Evolutionary conservation across 2,113 vertebrate genomes (phyloP), one percentile per base, ranked within the genome.

Genomic region (Brachirus orientalis): DNA sequence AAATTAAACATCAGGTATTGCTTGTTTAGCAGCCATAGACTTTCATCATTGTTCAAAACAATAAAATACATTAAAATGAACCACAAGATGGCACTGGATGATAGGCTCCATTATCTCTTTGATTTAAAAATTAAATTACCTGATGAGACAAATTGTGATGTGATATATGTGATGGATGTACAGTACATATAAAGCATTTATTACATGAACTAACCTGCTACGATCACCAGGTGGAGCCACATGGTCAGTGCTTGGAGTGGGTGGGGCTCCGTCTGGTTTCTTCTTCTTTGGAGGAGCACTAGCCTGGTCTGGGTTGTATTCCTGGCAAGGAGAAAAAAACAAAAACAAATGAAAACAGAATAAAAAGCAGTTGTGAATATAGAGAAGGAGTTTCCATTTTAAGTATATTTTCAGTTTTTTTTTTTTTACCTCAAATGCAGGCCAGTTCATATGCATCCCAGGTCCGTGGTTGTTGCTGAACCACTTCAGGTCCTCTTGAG

Each of bases 371-470:
- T 1, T 6, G 2, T 16, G 41, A 22, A 12, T 11, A 14, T 38
- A 20, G 1, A 0, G 8, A 8, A 28, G 14, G 22, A 1, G 6
- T 6, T 18, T 10, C 33, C 53, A 0, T 16, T 13, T 11, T 36
- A 0, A 28, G 3, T 3, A 28, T 28, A 28, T 17, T 10, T 35
- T 3, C 19, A 58, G 10, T n/a, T 0, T 41, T 35, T n/a, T 11
- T 43, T 12, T 4, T n/a, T 6, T 10, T 80, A 98, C 97, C 96
- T 99, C 97, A 14, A 99, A 97, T 63, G 94, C 94, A 56, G 97
- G 97, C 97, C 97, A 98, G 88, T 96, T 98, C 97, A 98, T 99
- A 86, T 94, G 94, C 97, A 98, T 98, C 36, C 90, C 96, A 0
- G 97, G 96, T 33, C 97, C 97, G 0, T 95, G 95, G 89, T 94